Base-by-base conservation (phyloP, 2,888 invertebrate genomes). In the Caenorhabditis sinica region DNA sequence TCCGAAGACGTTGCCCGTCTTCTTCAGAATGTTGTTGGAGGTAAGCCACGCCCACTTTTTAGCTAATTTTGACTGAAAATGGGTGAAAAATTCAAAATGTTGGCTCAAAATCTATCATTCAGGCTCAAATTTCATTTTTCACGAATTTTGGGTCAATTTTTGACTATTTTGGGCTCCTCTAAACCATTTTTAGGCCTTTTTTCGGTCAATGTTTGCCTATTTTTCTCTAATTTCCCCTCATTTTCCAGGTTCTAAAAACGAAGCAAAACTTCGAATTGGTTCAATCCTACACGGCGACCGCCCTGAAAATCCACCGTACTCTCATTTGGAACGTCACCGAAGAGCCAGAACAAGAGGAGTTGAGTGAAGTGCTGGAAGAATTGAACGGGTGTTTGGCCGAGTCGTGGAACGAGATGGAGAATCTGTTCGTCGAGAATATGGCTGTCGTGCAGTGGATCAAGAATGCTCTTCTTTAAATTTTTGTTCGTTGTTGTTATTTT, bases 241-340 rank as follows among this genome's bases (percentile, higher is more conserved):
- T 8, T 1, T 45, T 49, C 5, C 49, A 49, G 49, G 20, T 13
- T 0, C 94, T 98, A 49, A 94, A 95, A 88, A 95, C 95, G 2
- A 96, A 96, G 91, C 95, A 93, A 85, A 95, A 97, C 94, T 98
- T 97, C 93, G 98, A 98, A 94, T 93, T 97, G 75, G 95, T 95
- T 0, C 96, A 97, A 93, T 95, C 97, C 0, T 98, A 97, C 93
- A 94, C 98, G 82, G 95, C 95, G 61, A 94, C 97, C 60, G 97
- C 97, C 93, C 93, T 98, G 43, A 97, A 97, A 93, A 95, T 95
- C 77, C 91, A 91, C 71, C 85, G 88, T 84, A 81, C 28, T n/a
- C 33, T 74, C 23, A 11, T 66, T 11, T 74, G 69, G 65, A 71
- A 51, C 1, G 25, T 56, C 9, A 51, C 56, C 3, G 36, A 60